These are phyloP conservation scores for Ctenomys sociabilis DNA, from an alignment of 2,113 vertebrate species.

Conservation along the genomic window DNA sequence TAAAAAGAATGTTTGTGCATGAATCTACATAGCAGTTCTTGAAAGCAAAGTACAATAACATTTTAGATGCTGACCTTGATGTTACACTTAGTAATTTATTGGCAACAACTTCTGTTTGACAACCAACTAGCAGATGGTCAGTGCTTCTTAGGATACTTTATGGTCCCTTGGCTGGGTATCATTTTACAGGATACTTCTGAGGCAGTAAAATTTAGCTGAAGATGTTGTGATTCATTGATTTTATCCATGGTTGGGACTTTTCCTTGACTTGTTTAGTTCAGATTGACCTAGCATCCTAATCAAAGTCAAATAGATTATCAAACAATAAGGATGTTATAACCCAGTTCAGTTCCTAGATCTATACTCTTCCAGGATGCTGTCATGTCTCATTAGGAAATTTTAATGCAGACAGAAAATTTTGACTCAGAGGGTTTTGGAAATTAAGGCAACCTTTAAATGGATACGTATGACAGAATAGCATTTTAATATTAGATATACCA, in stretches of 20 bases:
- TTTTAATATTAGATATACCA: neutral
- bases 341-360: neutral
- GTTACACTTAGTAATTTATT: conserved; percentile 45
- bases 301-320: conserved; percentile 33
- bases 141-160: conserved; percentile 46
- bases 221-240: conserved; percentile 64
- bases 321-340: neutral
- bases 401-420: neutral
- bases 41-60: neutral
- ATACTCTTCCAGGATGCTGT: neutral
- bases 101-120: conserved; percentile 36
- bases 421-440: conserved; percentile 15
- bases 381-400: neutral
- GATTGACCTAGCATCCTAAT: conserved; percentile 50
- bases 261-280: conserved; percentile 48
- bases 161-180: conserved; percentile 60
- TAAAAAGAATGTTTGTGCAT: neutral
- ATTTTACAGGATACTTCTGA: conserved; percentile 63
- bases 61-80: conserved; percentile 55
- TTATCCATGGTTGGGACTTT: conserved; percentile 37
- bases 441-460: conserved; percentile 6
- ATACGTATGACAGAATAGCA: neutral
- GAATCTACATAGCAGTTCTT: neutral
- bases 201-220: conserved; percentile 60
- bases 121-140: conserved; percentile 64